Percentiles rank a stretch among this genome's conserved stretches.
Conservation (phyloP, 2,888 invertebrate species). For the Parnassius smintheus region DNA sequence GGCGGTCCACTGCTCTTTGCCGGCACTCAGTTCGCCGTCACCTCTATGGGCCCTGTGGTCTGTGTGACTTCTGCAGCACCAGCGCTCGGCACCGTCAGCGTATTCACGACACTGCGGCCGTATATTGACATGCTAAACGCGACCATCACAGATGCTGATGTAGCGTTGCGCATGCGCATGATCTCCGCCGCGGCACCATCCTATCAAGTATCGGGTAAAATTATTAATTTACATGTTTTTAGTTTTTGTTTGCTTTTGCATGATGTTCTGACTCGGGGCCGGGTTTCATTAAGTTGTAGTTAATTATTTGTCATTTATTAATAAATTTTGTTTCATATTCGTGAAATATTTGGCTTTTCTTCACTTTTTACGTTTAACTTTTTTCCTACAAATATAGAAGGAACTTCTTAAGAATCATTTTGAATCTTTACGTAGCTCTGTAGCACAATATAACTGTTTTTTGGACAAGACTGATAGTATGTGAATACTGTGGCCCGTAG, state of each 20-base stretch:
- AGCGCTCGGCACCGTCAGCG: constrained; percentile 49
- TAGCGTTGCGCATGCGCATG: constrained; percentile 43
- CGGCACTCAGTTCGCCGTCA: constrained; percentile 54
- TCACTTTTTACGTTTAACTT: too few relatives aligned
- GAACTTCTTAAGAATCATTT: too few relatives aligned
- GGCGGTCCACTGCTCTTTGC: constrained; percentile 60
- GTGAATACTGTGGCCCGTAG: too few relatives aligned
- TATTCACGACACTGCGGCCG: constrained; percentile 57
- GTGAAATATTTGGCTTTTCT: too few relatives aligned
- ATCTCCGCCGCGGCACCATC: constrained; percentile 6
- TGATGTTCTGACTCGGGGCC: background rate
- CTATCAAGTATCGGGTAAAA: background rate
- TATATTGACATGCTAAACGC: constrained; percentile 57
- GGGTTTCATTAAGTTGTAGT: too few relatives aligned
- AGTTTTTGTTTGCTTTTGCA: background rate
- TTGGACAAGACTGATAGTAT: too few relatives aligned
- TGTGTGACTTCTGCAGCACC: constrained; percentile 40
- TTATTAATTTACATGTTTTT: too few relatives aligned
- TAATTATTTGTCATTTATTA: too few relatives aligned
- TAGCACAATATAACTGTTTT: too few relatives aligned
- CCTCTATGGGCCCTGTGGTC: constrained; percentile 63
- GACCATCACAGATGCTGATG: constrained; percentile 51
- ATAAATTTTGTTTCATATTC: too few relatives aligned
- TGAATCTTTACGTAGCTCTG: too few relatives aligned
- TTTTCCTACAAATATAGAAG: too few relatives aligned